Evolutionary conservation across 2,888 invertebrate species (phyloP), one percentile per base, ranked within the genome.

Genomic region (Xanthorhoe spadicearia): DNA sequence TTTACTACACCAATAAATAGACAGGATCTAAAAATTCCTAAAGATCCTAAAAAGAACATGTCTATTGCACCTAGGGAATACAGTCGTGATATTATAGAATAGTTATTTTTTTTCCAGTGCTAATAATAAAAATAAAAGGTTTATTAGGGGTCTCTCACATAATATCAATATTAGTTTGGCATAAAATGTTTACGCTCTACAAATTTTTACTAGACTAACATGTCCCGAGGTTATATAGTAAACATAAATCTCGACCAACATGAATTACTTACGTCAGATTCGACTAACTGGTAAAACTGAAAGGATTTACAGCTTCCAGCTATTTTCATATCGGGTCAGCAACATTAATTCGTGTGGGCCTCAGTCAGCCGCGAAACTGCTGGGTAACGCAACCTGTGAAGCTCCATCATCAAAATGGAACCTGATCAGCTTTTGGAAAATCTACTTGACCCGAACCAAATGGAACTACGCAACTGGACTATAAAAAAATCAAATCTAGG

Each of bases 401-500:
- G 18, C 38, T 69, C 17, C 35, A 72, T 55, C 61, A 66, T 63
- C 71, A 74, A 72, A 65, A 85, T 85, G 84, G 77, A 67, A 50
- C 48, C 59, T 19, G 9, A 58, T 17, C 19, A 76, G 1, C 60
- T 77, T 17, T 67, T 80, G 38, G 69, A 49, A 35, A 58, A 73
- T 57, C 71, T 77, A 35, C 65, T 77, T 54, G 76, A 78, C 78
- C 18, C 38, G 61, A 38, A 43, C 53, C 51, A 46, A 19, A 10
- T n/a, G 32, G 35, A 9, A 0, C 66, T 71, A 35, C 69, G 72
- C 1, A 74, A 70, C n/a, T 96, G 96, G 95, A 87, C 82, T 52
- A 90, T 96, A 57, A 90, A 87, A 69, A 81, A 87, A 72, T 96
- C 96, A 0, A 75, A 82, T 13, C 82, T 95, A 13, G 94, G 95